A percentile compares a stretch with the other conserved stretches of the same genome.
Conservation (phyloP, 1,140 invertebrate genomes). For the Drosophila nikananu region DNA sequence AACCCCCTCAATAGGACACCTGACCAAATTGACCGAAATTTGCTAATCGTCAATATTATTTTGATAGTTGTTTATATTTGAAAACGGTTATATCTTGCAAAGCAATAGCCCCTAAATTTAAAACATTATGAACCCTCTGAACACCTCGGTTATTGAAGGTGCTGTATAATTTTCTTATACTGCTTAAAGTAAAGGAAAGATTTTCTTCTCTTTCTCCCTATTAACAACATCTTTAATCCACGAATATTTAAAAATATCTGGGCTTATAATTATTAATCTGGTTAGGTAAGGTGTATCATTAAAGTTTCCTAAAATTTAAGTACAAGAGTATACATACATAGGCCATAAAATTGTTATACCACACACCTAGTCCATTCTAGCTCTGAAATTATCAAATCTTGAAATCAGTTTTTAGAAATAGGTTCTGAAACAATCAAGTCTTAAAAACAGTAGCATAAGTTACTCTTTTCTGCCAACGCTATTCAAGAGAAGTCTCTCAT, state of each 20-base stretch:
- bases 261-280: not conserved
- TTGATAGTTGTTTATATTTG: too few relatives aligned
- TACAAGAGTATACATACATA: not conserved
- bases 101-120: not conserved
- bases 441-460: not conserved
- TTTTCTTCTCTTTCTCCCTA: not conserved
- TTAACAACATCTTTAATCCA: not conserved
- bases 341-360: not conserved
- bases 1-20: constrained; percentile 23
- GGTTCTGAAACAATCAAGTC: not conserved
- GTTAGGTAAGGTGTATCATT: too few relatives aligned
- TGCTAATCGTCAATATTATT: constrained; percentile 1
- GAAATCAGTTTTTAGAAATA: not conserved
- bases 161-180: not conserved
- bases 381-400: too few relatives aligned
- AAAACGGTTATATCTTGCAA: not conserved
- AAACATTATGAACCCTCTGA: not conserved
- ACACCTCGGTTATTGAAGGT: not conserved
- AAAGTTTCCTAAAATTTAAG: not conserved
- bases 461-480: too few relatives aligned
- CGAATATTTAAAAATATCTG: not conserved
- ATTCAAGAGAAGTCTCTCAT: not conserved
- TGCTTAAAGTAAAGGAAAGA: not conserved
- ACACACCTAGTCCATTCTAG: not conserved
- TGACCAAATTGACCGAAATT: constrained; percentile 18